Conservation (phyloP, 2,888 invertebrate species). For the Zeuzera pyrina region DNA sequence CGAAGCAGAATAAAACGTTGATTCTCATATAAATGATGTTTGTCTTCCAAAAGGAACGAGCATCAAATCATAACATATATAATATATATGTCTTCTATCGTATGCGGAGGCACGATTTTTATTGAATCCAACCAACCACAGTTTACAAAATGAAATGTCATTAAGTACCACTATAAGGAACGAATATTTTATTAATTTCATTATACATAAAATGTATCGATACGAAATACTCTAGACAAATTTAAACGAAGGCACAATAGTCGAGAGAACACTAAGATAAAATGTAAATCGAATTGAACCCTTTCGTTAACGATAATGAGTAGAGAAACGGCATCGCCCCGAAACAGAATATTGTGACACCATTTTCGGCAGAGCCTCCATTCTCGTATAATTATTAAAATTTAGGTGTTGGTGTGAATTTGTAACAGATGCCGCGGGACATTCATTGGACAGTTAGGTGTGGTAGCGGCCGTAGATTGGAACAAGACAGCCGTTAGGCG, state of each 20-base stretch:
- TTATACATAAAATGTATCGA: too few species aligned
- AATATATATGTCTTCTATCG: conserved; percentile 6
- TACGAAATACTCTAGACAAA: too few species aligned
- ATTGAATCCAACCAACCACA: conserved; percentile 5
- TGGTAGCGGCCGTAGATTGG: too few species aligned
- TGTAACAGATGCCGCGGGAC: too few species aligned
- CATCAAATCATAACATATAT: conserved; percentile 7
- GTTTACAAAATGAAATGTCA: conserved; percentile 11
- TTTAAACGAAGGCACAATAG: conserved; percentile 25
- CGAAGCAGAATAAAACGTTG: conserved; percentile 20
- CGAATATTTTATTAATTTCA: too few species aligned
- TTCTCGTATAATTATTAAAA: too few species aligned
- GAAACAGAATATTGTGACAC: conserved; percentile 29
- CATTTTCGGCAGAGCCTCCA: conserved; percentile 13
- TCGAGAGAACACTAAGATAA: conserved; percentile 15
- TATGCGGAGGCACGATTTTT: conserved; percentile 11
- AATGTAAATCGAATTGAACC: conserved; percentile 49
- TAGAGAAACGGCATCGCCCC: conserved; percentile 34
- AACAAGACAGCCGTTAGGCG: too few species aligned
- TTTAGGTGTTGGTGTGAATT: too few species aligned
- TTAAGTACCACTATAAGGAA: too few species aligned
- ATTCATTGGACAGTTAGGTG: too few species aligned
- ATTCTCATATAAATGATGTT: conserved; percentile 19
- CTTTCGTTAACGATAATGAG: conserved; percentile 52
- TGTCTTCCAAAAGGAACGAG: conserved; percentile 10